Conservation (phyloP, 2,797 vertebrate species). For the Cossypha heuglini region DNA sequence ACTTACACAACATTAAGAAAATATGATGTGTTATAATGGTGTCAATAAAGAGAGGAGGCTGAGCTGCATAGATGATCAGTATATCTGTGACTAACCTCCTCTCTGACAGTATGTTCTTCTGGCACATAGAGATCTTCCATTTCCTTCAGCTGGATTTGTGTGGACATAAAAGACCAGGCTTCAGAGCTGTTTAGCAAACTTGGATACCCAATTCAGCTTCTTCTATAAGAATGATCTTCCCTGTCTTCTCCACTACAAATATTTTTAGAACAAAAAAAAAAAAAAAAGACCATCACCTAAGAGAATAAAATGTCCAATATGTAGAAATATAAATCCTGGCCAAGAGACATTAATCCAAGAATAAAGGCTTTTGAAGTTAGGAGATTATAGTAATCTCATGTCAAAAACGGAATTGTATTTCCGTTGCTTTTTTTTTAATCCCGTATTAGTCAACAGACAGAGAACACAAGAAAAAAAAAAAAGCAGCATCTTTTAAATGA, state of each 20-base stretch:
- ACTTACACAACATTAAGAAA: neutral
- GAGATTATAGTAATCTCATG: slow-evolving; percentile 37
- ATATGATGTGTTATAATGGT: neutral
- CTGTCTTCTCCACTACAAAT: neutral
- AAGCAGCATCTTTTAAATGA: neutral
- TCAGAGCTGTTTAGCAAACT: neutral
- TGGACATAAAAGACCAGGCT: neutral
- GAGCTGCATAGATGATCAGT: neutral
- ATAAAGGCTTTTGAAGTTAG: slow-evolving; percentile 37
- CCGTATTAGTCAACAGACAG: neutral
- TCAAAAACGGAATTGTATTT: slow-evolving; percentile 32
- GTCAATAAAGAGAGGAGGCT: neutral
- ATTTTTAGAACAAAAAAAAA: neutral
- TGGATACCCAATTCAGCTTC: neutral
- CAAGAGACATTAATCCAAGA: slow-evolving; percentile 28
- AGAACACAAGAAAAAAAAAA: neutral
- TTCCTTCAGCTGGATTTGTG: neutral
- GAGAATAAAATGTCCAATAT: slow-evolving; percentile 5
- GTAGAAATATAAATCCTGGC: slow-evolving; percentile 4
- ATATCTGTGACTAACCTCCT: neutral
- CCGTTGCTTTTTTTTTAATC: neutral
- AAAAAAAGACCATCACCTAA: neutral
- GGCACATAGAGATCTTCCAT: neutral
- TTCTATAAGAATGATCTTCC: neutral
- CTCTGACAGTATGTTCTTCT: neutral